Base-by-base conservation (phyloP, 1,140 invertebrate species). In the Saccostrea cuccullata region DNA sequence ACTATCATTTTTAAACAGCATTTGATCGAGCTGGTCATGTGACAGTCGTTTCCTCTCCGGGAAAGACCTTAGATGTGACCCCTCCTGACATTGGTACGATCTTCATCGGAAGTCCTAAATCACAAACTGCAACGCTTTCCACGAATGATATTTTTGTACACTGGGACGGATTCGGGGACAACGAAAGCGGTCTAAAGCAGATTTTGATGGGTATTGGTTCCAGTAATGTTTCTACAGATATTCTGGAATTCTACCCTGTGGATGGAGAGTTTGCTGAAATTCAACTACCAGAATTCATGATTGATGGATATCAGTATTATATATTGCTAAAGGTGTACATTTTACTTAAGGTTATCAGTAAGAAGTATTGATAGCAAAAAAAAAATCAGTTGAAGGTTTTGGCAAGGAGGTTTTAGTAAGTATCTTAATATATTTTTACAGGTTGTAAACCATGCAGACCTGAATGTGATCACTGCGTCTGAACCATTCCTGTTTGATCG, bases 141-240 rank as follows among this genome's bases (percentile, higher is more conserved):
- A 40, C 26, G 6, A 30, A 60, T 12, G 58, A 23, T 13, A 30
- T 92, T 40, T 36, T 73, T 30, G 89, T 90, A 30, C 55, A 89
- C 47, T 92, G 91, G 91, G 60, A 85, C 8, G 91, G 90, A 1
- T 91, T 91, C 73, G 30, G 85, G 55, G 87, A 88, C 55, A 12
- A 26, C 2, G 87, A 88, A 47, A 88, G 87, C 67, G 87, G 87
- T 67, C 47, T 88, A 9, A 86, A 82, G 58, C 26, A 86, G 2
- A 86, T 86, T 23, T 47, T 23, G 55, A 56, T 88, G 1, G 85
- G 70, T n/a, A 30, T 67, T 26, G 87, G 87, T 55, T 77, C 70
- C 15, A 58, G 55, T n/a, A 40, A 36, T 64, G 73, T 40, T 55
- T 58, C 70, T 40, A 85, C 85, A 26, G 89, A 90, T 58, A 84